Base-by-base conservation (phyloP, 2,113 vertebrate genomes). In the Bujurquina vittata region DNA sequence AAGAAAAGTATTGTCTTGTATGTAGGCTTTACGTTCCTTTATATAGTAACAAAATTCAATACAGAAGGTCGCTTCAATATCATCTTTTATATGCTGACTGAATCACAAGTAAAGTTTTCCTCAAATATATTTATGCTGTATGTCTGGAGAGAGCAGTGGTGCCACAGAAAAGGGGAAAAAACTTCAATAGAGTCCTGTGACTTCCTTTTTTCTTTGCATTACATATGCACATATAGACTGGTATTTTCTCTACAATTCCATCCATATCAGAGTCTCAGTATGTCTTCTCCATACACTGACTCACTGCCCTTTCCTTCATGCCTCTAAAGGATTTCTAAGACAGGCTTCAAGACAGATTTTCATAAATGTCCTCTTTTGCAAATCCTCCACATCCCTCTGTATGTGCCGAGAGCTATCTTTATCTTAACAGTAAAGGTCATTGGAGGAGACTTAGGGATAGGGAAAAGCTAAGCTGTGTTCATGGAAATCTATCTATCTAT, bases 201-300 rank as follows among this genome's bases (percentile, higher is more conserved):
- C 85, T 86, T 91, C 75, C 77, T 89, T 92, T 89, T 76, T 84
- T 80, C 86, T 90, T 82, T 85, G 58, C 86, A 94, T 93, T 93
- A 91, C 87, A 75, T 93, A 94, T 95, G 93, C 94, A 95, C 93
- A 95, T 94, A 95, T 93, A 93, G 93, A 94, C 91, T 80, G 85
- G 81, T 91, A 92, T 93, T 93, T 94, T 92, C 74, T 79, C 43
- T 62, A 37, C 63, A 87, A 83, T 90, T 79, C 88, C 79, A 84
- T 92, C 83, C 86, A 88, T 93, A 94, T 93, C 92, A 93, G 85
- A 93, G 87, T 46, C 88, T 91, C 83, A 62, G 63, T 89, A 40
- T 91, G 87, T 91, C 92, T 88, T 81, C 86, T 89, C 87, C 85
- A 89, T 88, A 92, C 23, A 92, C 89, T 52, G 74, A 91, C 85